Evolutionary conservation across 92 coral and sea anemone species (phyloP), one percentile per base, ranked within the genome.

Genomic region (Parazoanthus darwini): DNA sequence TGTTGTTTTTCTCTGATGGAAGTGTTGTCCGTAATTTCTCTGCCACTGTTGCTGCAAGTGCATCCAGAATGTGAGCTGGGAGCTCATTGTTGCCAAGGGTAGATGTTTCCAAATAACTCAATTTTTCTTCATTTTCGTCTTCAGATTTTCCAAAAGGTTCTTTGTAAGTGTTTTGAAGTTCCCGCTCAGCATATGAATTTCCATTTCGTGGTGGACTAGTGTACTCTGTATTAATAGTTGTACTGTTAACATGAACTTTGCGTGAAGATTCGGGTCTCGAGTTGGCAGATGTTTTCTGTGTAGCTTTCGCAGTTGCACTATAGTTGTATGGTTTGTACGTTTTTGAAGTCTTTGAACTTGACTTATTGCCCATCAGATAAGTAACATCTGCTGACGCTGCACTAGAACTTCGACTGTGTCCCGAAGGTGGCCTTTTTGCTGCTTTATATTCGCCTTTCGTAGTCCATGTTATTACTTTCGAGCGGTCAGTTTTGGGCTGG

Each of bases 1-100:
- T 88, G 37, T 84, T 88, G 63, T 65, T 81, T 25, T 78, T 89
- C 78, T 72, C 56, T 4, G 89, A 82, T 26, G 89, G 90, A 59
- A 86, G 86, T 50, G 91, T 65, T 2, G 93, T 90, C 65, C 89
- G 92, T 36, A 97, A 92, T 58, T 94, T 92, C 70, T 92, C 89
- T 1, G 99, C 95, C n/a, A 95, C 95, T 76, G 91, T 95, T 73
- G 91, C 96, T 26, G 99, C 98, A 77, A 97, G 89, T 18, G 96
- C 94, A 91, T 94, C 89, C 44, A 97, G 91, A 92, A 96, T 89
- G 59, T 95, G 94, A 42, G 94, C 46, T 29, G 94, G 89, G 67
- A 93, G 39, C 6, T 89, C 85, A 29, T 25, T 43, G 44, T 33
- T 43, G 13, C 33, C 74, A 48, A 54, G 8, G 78, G 38, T 13